Evolutionary conservation across 2,888 invertebrate genomes (phyloP), one percentile per base, ranked within the genome.

Genomic region (Brachyptera risi): DNA sequence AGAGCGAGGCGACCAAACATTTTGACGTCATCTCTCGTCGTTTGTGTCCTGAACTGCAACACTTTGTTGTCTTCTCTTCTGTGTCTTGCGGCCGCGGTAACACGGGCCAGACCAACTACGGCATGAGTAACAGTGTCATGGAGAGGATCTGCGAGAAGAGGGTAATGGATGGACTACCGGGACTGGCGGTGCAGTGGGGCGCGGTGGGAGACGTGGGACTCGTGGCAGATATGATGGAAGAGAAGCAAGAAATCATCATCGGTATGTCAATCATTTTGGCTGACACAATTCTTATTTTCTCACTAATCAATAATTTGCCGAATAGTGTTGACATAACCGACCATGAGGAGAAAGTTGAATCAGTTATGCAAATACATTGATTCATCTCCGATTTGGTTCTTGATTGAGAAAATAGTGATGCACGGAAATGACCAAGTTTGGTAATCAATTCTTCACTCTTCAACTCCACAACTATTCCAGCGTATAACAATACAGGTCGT

Each of bases 61-160:
- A 88, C 76, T 96, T 96, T 73, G 93, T 96, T 0, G 85, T 91
- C 19, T 96, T 95, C 77, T 95, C 95, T 0, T 94, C 94, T 17
- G 90, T 95, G 4, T 88, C 91, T 0, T 93, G 94, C 72, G 95
- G 95, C 15, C 83, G 93, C 21, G 96, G 96, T 68, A 95, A 95
- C 74, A 86, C 88, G 3, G 94, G 94, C 0, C 96, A 96, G 77
- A 86, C 90, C 19, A 93, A 92, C 77, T 95, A 95, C 73, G 95
- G 92, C 24, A 87, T 89, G 80, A 87, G 92, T 42, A 96, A 95
- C 77, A 92, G 92, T 0, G 83, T 88, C 3, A 92, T 94, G 92
- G 93, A 95, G 74, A 81, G 92, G 66, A 85, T 95, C 67, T 90
- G 90, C 71, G 94, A 92, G 73, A 77, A 79, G 69, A 82, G 92